Percentiles rank a stretch among this genome's conserved stretches.
Evolutionary conservation across 1,140 invertebrate species (phyloP).

Genomic region (Papilio machaon): DNA sequence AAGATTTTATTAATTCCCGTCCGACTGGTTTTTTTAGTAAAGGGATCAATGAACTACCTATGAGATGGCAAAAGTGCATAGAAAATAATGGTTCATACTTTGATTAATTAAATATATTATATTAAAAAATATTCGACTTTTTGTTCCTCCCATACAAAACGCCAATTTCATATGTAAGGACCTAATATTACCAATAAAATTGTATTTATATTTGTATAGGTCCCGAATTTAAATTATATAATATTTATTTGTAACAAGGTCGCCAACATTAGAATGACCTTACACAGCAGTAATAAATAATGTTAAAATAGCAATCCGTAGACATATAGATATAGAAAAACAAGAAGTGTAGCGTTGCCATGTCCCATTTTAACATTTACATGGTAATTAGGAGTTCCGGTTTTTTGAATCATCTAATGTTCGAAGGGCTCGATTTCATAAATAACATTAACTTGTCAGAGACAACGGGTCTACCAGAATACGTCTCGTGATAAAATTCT

Average conservation of each 20-base stretch:
- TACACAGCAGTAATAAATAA: conserved; percentile 22
- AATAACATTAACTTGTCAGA: neutral
- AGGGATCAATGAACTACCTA: too few relatives aligned
- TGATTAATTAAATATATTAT: too few relatives aligned
- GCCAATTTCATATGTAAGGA: too few relatives aligned
- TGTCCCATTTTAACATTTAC: neutral
- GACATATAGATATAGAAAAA: neutral
- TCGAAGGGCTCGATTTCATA: neutral
- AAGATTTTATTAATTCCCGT: too few relatives aligned
- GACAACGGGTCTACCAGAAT: neutral
- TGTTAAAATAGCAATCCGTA: conserved; percentile 21
- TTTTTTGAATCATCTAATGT: neutral
- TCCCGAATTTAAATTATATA: neutral
- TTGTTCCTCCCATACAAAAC: too few relatives aligned
- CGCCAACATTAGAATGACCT: neutral
- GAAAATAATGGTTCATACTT: too few relatives aligned
- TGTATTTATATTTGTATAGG: neutral
- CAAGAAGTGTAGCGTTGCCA: neutral
- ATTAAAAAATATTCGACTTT: too few relatives aligned
- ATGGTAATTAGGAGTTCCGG: neutral
- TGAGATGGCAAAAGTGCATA: too few relatives aligned
- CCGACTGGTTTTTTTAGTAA: too few relatives aligned
- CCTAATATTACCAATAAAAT: too few relatives aligned
- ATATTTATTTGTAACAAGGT: neutral
- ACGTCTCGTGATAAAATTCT: neutral